Evolutionary conservation across 2,888 invertebrate genomes (phyloP).

Genomic region (Sminthurinus aureus): DNA sequence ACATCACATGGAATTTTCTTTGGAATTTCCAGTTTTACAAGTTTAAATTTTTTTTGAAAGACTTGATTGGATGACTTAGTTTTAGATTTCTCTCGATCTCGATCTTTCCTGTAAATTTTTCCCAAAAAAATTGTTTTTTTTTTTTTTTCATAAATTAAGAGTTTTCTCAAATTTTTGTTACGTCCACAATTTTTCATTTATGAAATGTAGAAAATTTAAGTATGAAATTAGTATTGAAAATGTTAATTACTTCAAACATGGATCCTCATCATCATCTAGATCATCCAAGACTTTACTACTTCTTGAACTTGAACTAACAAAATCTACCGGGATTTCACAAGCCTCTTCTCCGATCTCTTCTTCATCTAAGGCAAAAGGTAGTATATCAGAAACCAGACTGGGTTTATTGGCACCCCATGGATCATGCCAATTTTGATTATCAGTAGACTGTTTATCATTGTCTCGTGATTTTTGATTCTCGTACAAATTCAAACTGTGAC

Average conservation of each 20-base stretch:
- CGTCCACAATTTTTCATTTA: too few species aligned
- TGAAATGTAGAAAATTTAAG: too few species aligned
- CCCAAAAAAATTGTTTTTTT: too few species aligned
- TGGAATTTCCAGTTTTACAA: conserved; percentile 47
- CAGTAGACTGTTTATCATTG: neutral
- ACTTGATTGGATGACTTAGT: neutral
- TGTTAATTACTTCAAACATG: conserved; percentile 40
- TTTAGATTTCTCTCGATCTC: conserved; percentile 46
- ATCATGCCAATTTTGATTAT: neutral
- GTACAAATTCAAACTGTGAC: neutral
- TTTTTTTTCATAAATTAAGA: too few species aligned
- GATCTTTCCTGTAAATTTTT: conserved; percentile 45
- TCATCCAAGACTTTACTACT: neutral
- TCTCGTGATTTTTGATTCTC: neutral
- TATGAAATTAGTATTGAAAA: too few species aligned
- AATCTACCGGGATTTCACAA: conserved; percentile 36
- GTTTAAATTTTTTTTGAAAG: neutral
- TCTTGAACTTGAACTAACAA: neutral
- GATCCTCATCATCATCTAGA: conserved; percentile 51
- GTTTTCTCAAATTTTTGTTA: too few species aligned
- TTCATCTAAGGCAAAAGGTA: conserved; percentile 24
- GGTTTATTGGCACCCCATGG: conserved; percentile 22
- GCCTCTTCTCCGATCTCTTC: conserved; percentile 44
- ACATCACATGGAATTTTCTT: conserved; percentile 51
- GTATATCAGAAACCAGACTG: conserved; percentile 24